A percentile compares a stretch with the other conserved stretches of the same genome.
Conservation (phyloP, 1,140 invertebrate genomes). For the Brachionus paranguensis region DNA sequence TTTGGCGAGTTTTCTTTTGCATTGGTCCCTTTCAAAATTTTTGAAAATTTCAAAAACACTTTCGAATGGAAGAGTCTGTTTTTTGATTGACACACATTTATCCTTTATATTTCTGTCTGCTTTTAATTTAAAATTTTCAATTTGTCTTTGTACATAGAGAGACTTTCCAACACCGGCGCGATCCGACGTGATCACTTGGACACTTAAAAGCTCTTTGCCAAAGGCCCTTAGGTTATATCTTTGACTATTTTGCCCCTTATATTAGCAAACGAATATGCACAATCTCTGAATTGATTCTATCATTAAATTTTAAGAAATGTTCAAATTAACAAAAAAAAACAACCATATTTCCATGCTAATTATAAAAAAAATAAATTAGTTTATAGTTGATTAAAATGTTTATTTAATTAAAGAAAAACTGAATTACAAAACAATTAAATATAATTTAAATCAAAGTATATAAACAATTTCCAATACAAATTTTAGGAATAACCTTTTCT, state of each 20-base stretch:
- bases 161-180: slow-evolving; percentile 11
- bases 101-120: neutral
- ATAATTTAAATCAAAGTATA: neutral
- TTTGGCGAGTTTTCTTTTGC: neutral
- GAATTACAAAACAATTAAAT: neutral
- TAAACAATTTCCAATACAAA: neutral
- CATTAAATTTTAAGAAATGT: neutral
- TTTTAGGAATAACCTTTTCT: neutral
- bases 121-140: slow-evolving; percentile 33
- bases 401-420: neutral
- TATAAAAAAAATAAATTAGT: neutral
- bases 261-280: neutral
- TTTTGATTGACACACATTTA: slow-evolving; percentile 9
- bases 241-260: neutral
- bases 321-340: neutral
- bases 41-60: neutral
- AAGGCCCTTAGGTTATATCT: neutral
- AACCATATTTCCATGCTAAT: neutral
- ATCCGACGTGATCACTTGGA: slow-evolving; percentile 37
- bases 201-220: slow-evolving; percentile 44
- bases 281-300: neutral
- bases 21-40: slow-evolving; percentile 39
- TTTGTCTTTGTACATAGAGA: slow-evolving; percentile 44
- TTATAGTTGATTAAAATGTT: neutral
- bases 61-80: neutral